These are phyloP conservation scores for Druon quercuslanigerum DNA, from an alignment of 1,140 invertebrate genomes.

Conservation along the genomic window DNA sequence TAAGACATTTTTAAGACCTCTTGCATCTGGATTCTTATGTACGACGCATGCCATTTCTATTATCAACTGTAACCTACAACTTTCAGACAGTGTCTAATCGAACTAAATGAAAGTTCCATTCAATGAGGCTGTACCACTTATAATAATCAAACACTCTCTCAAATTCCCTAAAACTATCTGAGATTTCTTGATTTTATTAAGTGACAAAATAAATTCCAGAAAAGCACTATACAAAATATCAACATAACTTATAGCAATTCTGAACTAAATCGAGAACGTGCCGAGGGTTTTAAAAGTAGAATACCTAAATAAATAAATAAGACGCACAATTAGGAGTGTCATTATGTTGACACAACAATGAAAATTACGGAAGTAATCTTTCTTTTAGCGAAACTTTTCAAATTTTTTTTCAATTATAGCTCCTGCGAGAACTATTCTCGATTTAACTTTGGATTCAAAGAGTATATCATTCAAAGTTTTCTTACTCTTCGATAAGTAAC, in stretches of 20 bases:
- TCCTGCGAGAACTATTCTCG: not conserved
- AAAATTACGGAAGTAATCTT: not conserved
- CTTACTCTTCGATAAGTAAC: not conserved
- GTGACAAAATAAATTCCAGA: too few relatives aligned
- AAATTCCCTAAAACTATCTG: not conserved
- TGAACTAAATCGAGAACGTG: slow-evolving; percentile 16
- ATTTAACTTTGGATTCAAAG: not conserved
- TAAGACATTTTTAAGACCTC: slow-evolving; percentile 28
- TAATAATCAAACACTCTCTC: slow-evolving; percentile 5
- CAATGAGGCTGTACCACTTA: not conserved
- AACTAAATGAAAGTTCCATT: slow-evolving; percentile 20
- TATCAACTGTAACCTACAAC: slow-evolving; percentile 31
- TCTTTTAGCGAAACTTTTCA: too few relatives aligned
- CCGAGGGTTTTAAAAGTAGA: not conserved
- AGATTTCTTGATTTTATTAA: not conserved
- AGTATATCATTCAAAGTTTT: not conserved
- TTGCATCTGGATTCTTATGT: slow-evolving; percentile 13
- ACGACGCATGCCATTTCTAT: slow-evolving; percentile 28
- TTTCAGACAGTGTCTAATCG: slow-evolving; percentile 21
- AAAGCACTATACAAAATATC: too few relatives aligned
- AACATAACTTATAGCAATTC: not conserved
- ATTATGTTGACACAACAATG: slow-evolving; percentile 3
- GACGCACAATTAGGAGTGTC: slow-evolving; percentile 26
- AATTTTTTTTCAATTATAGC: slow-evolving; percentile 4
- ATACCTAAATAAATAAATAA: not conserved